A percentile compares a stretch with the other conserved stretches of the same genome.
These are phyloP conservation scores for Drosophila anomalata DNA, from an alignment of 2,888 invertebrate genomes.

Conservation along the genomic window DNA sequence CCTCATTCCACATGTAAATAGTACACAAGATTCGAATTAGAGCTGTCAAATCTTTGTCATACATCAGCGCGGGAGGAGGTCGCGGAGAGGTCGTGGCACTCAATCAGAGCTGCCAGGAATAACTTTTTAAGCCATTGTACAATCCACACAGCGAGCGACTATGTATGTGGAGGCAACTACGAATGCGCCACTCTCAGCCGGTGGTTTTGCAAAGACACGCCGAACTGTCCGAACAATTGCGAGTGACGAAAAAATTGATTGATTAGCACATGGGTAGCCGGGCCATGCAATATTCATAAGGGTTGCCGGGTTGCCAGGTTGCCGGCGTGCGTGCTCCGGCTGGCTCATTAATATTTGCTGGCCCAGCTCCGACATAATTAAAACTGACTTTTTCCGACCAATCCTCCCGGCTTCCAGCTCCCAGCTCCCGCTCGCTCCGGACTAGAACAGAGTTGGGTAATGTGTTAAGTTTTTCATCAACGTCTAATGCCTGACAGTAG, in stretches of 20 bases:
- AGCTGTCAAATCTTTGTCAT: slow-evolving; percentile 77
- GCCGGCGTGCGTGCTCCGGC: slow-evolving; percentile 48
- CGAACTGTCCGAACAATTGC: slow-evolving; percentile 42
- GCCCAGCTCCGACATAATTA: slow-evolving; percentile 64
- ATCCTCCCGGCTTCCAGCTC: background rate
- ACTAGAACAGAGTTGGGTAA: slow-evolving; percentile 52
- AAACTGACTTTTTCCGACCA: slow-evolving; percentile 69
- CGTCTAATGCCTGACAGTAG: slow-evolving; percentile 77
- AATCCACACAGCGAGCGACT: slow-evolving; percentile 16
- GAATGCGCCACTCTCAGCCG: slow-evolving; percentile 25
- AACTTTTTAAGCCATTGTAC: slow-evolving; percentile 59
- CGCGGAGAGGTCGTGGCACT: slow-evolving; percentile 52
- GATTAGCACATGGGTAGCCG: slow-evolving; percentile 57
- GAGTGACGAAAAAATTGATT: slow-evolving; percentile 66
- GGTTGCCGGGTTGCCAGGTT: slow-evolving; percentile 47
- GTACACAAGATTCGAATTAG: slow-evolving; percentile 78
- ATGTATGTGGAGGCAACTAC: background rate
- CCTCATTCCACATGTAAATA: slow-evolving; percentile 55
- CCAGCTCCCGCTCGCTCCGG: slow-evolving; percentile 5
- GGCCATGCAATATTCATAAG: slow-evolving; percentile 73
- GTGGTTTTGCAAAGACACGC: slow-evolving; percentile 33
- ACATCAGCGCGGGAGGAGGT: slow-evolving; percentile 37
- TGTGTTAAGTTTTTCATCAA: slow-evolving; percentile 76
- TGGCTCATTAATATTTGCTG: slow-evolving; percentile 71
- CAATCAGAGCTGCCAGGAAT: slow-evolving; percentile 65